phyloP scores from a whole-genome alignment of 2,113 vertebrate species.

The Romanogobio albipinnatus region DNA sequence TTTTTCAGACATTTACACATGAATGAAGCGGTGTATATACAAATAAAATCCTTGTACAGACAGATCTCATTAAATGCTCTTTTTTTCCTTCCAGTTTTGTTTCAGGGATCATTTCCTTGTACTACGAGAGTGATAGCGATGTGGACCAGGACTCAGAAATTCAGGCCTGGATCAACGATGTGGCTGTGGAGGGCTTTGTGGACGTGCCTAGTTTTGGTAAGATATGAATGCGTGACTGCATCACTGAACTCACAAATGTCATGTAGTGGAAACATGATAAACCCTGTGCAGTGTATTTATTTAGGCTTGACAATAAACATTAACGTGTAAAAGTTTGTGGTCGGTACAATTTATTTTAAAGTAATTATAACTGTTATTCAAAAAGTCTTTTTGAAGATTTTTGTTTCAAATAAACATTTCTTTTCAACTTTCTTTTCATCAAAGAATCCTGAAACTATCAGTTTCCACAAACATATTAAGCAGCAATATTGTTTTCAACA shows the following conservation, averaged over 20 bases:
- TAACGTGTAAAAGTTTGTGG: neutral
- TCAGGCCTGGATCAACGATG: conserved; percentile 73
- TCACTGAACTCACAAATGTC: neutral
- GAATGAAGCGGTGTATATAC: neutral
- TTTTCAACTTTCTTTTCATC: neutral
- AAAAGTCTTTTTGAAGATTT: neutral
- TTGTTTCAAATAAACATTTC: neutral
- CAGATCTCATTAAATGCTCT: neutral
- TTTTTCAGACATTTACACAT: neutral
- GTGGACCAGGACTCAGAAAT: conserved; percentile 69
- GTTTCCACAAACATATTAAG: neutral
- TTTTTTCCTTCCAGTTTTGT: conserved; percentile 65
- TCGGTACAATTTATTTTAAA: neutral
- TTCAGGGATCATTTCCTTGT: conserved; percentile 63
- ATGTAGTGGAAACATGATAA: neutral
- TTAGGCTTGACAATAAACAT: neutral
- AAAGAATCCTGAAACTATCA: neutral
- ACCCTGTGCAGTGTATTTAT: neutral
- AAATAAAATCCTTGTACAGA: neutral
- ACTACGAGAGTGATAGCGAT: conserved; percentile 63
- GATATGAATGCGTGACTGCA: neutral
- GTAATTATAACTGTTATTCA: neutral
- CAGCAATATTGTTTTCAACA: neutral
- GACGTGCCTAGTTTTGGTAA: conserved; percentile 72
- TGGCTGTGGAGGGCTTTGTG: conserved; percentile 68